These are phyloP conservation scores for Caranx ignobilis DNA, from an alignment of 2,113 vertebrate species.

Conservation along the genomic window DNA sequence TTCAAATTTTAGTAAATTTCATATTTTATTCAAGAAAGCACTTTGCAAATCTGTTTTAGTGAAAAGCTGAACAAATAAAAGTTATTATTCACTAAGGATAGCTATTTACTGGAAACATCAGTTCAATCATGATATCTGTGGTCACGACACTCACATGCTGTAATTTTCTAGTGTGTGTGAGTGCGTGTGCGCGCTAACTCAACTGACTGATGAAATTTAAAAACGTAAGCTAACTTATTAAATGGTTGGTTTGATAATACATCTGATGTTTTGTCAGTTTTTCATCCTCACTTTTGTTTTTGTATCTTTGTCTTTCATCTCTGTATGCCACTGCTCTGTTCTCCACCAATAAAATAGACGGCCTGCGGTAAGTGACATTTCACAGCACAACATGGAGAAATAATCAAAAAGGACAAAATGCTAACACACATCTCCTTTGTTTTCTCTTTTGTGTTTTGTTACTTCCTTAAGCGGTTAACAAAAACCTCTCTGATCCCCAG, in stretches of 20 bases:
- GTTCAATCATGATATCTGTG: not conserved
- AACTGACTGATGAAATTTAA: not conserved
- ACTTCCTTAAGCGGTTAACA: constrained; percentile 39
- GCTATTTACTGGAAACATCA: not conserved
- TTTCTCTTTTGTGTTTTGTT: constrained; percentile 6
- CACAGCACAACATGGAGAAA: constrained; percentile 34
- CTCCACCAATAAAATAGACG: constrained; percentile 9
- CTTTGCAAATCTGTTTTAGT: not conserved
- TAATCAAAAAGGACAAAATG: constrained; percentile 56
- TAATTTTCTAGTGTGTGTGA: not conserved
- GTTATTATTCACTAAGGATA: not conserved
- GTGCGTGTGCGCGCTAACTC: not conserved
- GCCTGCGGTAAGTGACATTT: constrained; percentile 57
- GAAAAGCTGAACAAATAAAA: not conserved
- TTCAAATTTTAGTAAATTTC: not conserved
- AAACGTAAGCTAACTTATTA: not conserved
- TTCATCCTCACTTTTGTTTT: not conserved
- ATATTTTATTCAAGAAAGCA: not conserved
- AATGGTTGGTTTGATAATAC: not conserved
- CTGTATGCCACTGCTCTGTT: not conserved
- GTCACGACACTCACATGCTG: not conserved
- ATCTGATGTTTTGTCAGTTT: not conserved
- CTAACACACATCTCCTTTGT: constrained; percentile 17
- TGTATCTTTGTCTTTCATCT: constrained; percentile 9
- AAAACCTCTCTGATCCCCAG: constrained; percentile 3